A percentile compares a stretch with the other conserved stretches of the same genome.
Conservation (phyloP, 2,888 invertebrate genomes). For the Elgonia sp. region DNA sequence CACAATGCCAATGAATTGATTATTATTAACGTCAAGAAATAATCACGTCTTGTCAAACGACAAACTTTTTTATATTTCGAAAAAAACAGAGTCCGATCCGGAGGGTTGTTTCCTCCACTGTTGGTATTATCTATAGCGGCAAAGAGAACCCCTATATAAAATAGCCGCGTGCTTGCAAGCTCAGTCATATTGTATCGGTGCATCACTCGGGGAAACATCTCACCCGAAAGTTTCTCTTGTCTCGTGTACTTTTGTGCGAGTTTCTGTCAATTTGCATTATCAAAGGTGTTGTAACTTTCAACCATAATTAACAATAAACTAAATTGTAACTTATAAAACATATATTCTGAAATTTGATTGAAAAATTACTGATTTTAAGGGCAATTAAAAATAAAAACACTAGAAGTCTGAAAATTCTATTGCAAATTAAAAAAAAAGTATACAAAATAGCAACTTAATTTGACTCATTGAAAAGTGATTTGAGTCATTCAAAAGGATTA, state of each 20-base stretch:
- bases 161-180: conserved; percentile 85
- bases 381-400: too few relatives aligned
- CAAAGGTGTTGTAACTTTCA: neutral
- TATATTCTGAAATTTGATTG: too few relatives aligned
- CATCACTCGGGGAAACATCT: conserved; percentile 73
- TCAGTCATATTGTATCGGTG: conserved; percentile 84
- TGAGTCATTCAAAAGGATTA: neutral
- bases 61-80: neutral
- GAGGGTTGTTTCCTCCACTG: conserved; percentile 62
- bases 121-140: conserved; percentile 75
- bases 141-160: conserved; percentile 82
- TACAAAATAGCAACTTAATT: too few relatives aligned
- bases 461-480: too few relatives aligned
- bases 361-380: too few relatives aligned
- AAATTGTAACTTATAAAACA: too few relatives aligned
- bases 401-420: too few relatives aligned
- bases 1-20: too few relatives aligned
- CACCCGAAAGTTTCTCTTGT: conserved; percentile 25
- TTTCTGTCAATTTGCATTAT: neutral
- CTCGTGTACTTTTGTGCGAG: conserved; percentile 14
- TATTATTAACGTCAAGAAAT: too few relatives aligned
- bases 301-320: too few relatives aligned
- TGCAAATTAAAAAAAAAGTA: too few relatives aligned
- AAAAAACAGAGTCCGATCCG: conserved; percentile 14
- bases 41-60: too few relatives aligned